These are phyloP conservation scores for Apodemia mormo DNA, from an alignment of 2,888 invertebrate genomes.

Conservation along the genomic window DNA sequence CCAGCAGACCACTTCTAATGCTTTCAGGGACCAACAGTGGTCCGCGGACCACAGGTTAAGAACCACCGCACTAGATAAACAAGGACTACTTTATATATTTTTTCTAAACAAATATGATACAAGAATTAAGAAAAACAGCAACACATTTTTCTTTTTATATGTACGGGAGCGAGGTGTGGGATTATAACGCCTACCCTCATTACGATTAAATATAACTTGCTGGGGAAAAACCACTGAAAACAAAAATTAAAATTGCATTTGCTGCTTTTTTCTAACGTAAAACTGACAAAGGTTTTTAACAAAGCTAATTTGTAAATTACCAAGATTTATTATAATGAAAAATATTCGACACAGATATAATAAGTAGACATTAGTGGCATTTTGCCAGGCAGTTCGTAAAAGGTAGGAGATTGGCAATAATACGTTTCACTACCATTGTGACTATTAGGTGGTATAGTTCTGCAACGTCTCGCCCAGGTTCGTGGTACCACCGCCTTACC, in stretches of 20 bases:
- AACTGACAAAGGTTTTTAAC: conserved; percentile 15
- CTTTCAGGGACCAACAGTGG: too few relatives aligned
- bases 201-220: conserved; percentile 64
- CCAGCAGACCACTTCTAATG: too few relatives aligned
- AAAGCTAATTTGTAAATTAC: conserved; percentile 22
- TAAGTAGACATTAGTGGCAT: background rate
- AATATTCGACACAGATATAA: background rate
- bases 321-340: background rate
- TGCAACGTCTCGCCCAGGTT: too few relatives aligned
- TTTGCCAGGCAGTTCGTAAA: too few relatives aligned
- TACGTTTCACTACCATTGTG: too few relatives aligned
- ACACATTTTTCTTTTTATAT: background rate
- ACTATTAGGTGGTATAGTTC: too few relatives aligned
- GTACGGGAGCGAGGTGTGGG: conserved; percentile 40
- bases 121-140: conserved; percentile 12
- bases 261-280: conserved; percentile 27
- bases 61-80: background rate
- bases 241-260: conserved; percentile 68
- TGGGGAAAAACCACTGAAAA: conserved; percentile 48
- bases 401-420: too few relatives aligned
- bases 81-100: background rate
- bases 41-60: too few relatives aligned
- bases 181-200: conserved; percentile 66
- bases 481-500: too few relatives aligned
- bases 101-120: background rate